Evolutionary conservation across 2,113 vertebrate genomes (phyloP), one percentile per base, ranked within the genome.

Genomic region (Strix aluco): DNA sequence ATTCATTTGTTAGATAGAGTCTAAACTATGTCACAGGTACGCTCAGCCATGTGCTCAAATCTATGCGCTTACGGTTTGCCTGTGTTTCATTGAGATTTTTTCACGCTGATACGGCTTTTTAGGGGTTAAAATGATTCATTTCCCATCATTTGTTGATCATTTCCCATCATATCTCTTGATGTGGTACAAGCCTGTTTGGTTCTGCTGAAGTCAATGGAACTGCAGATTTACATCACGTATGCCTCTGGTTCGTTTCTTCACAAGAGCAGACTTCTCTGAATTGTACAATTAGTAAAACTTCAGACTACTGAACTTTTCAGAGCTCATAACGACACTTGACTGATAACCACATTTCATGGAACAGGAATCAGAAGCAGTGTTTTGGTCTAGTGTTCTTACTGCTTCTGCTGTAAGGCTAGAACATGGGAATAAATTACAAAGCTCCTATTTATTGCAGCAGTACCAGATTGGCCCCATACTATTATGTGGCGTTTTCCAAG

Each of bases 51-150:
- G 26, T 21, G 7, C 32, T 87, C 14, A 61, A 30, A 75, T 40
- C 17, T 46, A 18, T 0, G 1, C 1, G 2, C 6, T 67, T 71
- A 42, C 9, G 11, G 29, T 47, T 70, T 0, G 0, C 9, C 3
- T 19, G 26, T 12, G 5, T 23, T 73, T 88, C 54, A 51, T n/a
- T 19, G 19, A n/a, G 49, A 83, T n/a, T 89, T 88, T 42, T 80
- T 27, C 49, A 90, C 5, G 14, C 32, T 70, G 25, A 32, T 77
- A 42, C 3, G 2, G n/a, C 3, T 47, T 86, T 91, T 82, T 65
- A 88, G 34, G 27, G 34, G 62, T 86, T 78, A 77, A 77, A 90
- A n/a, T 62, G 1, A 44, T 63, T 82, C 0, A 49, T 70, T 89
- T 59, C 71, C 75, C 62, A 51, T 34, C 1, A 82, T 52, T 80